These are phyloP conservation scores for Drosophila navojoa DNA, from an alignment of 1,140 invertebrate species.

Conservation along the genomic window DNA sequence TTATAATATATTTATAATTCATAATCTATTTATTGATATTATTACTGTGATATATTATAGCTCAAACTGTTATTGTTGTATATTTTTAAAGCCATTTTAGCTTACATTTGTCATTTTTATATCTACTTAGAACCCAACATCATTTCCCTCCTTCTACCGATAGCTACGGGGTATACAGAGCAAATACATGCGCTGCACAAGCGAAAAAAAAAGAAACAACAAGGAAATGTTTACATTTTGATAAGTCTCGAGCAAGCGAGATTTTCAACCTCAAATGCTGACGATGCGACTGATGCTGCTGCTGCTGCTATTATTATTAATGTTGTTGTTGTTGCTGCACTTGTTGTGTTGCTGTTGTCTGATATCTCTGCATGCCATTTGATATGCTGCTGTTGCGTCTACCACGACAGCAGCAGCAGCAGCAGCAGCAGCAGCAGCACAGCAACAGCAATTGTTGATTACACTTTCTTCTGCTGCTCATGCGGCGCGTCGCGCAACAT, in stretches of 20 bases:
- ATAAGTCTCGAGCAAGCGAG: slow-evolving; percentile 35
- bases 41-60: no score
- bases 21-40: no score
- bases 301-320: neutral
- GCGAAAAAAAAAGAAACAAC: slow-evolving; percentile 10
- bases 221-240: slow-evolving; percentile 57
- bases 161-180: no score
- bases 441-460: slow-evolving; percentile 45
- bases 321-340: neutral
- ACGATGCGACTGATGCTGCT: neutral
- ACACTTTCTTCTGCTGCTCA: slow-evolving; percentile 52
- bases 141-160: no score
- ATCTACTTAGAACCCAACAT: no score
- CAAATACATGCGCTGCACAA: neutral
- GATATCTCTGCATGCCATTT: slow-evolving; percentile 32
- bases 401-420: slow-evolving; percentile 5
- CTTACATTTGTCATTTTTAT: no score
- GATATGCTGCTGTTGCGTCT: slow-evolving; percentile 4
- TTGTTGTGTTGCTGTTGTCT: slow-evolving; percentile 22
- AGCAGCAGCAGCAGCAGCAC: slow-evolving; percentile 17
- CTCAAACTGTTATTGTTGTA: no score
- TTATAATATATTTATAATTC: no score
- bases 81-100: no score
- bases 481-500: slow-evolving; percentile 21
- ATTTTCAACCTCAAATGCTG: neutral